Conservation (phyloP, 2,888 invertebrate species). For the Taphrorychus bicolor region DNA sequence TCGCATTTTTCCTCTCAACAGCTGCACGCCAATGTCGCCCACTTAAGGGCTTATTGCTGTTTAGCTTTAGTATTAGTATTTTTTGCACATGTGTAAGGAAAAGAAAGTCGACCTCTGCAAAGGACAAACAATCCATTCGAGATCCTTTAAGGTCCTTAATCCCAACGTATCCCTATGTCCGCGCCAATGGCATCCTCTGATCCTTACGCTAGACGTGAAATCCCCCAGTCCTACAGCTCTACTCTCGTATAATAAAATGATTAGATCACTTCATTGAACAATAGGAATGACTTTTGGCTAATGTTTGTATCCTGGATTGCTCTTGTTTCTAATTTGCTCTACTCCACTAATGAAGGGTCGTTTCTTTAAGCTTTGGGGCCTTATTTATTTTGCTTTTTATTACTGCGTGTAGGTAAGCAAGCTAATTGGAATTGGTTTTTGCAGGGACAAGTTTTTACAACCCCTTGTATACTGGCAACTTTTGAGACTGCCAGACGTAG, state of each 20-base stretch:
- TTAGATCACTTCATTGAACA: slow-evolving; percentile 56
- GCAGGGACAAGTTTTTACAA: slow-evolving; percentile 57
- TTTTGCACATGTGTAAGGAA: slow-evolving; percentile 1
- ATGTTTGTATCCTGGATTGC: slow-evolving; percentile 45
- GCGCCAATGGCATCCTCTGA: slow-evolving; percentile 43
- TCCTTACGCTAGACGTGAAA: slow-evolving; percentile 51
- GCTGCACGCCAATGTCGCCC: slow-evolving; percentile 4
- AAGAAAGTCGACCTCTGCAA: slow-evolving; percentile 19
- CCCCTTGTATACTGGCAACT: slow-evolving; percentile 56
- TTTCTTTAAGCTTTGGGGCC: neutral
- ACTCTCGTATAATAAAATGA: slow-evolving; percentile 54
- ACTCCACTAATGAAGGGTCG: neutral
- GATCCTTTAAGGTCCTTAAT: slow-evolving; percentile 41
- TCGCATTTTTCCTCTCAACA: slow-evolving; percentile 32
- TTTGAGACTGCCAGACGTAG: slow-evolving; percentile 12
- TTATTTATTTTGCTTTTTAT: neutral
- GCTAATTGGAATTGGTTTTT: no score
- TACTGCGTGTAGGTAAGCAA: neutral
- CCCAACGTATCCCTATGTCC: slow-evolving; percentile 43
- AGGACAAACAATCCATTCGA: slow-evolving; percentile 29
- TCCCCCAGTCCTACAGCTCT: slow-evolving; percentile 49
- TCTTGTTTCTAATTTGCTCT: slow-evolving; percentile 27
- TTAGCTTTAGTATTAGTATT: slow-evolving; percentile 5
- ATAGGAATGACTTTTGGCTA: slow-evolving; percentile 50
- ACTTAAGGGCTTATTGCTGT: neutral